Conservation (phyloP, 2,113 vertebrate genomes). For the Chionodraco myersi region DNA sequence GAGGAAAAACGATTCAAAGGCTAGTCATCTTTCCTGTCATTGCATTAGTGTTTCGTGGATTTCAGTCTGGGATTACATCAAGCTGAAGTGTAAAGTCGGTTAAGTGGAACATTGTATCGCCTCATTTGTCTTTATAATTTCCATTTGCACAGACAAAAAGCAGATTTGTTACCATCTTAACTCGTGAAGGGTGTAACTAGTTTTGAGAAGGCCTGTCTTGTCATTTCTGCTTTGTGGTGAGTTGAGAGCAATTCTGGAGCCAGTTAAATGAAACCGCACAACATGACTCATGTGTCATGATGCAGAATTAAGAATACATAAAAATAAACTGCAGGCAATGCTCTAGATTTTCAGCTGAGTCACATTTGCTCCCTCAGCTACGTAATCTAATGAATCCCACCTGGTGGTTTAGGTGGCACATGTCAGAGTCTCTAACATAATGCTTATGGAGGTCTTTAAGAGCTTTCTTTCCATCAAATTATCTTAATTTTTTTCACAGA, state of each 20-base stretch:
- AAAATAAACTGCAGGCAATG: constrained; percentile 57
- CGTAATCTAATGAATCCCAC: constrained; percentile 62
- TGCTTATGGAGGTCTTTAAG: neutral
- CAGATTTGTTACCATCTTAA: constrained; percentile 7
- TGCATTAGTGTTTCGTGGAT: constrained; percentile 35
- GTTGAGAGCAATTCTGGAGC: constrained; percentile 59
- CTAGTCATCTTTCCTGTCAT: constrained; percentile 53
- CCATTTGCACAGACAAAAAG: constrained; percentile 9
- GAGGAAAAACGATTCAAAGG: constrained; percentile 68
- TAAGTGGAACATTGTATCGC: constrained; percentile 46
- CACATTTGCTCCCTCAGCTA: constrained; percentile 41
- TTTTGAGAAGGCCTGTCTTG: constrained; percentile 28
- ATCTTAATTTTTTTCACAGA: neutral
- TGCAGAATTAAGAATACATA: constrained; percentile 58
- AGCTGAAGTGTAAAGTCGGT: constrained; percentile 50
- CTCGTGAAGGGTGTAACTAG: constrained; percentile 22
- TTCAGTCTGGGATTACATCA: constrained; percentile 50
- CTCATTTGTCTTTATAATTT: constrained; percentile 40
- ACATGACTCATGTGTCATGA: constrained; percentile 64
- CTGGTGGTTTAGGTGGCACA: constrained; percentile 34
- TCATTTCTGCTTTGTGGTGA: constrained; percentile 59
- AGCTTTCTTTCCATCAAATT: neutral
- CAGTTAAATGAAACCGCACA: constrained; percentile 65
- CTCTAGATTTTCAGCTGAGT: constrained; percentile 64
- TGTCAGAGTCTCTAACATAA: neutral